Percentiles rank a stretch among this genome's conserved stretches.
Evolutionary conservation across 2,797 vertebrate species (phyloP).

Genomic region (Micropoecilia bifurca): DNA sequence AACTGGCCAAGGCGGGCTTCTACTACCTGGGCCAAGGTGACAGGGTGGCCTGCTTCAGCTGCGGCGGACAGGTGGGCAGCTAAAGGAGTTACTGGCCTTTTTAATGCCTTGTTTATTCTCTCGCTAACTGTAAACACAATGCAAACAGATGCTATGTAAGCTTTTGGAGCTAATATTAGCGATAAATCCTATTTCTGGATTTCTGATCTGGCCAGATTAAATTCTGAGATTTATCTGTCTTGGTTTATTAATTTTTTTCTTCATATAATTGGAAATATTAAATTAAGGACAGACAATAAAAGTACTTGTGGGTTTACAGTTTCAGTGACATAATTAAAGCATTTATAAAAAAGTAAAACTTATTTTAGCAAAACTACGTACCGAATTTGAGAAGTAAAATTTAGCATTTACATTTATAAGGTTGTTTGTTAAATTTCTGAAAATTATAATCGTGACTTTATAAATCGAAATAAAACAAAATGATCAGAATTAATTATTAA

Average conservation of each 20-base stretch:
- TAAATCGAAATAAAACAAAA: not conserved
- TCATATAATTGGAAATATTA: not conserved
- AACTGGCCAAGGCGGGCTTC: slow-evolving; percentile 95
- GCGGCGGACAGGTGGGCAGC: slow-evolving; percentile 85
- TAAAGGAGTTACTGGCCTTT: not conserved
- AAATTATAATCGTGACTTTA: not conserved
- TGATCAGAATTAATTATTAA: not conserved
- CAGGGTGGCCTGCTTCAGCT: slow-evolving; percentile 93
- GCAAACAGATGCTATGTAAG: not conserved
- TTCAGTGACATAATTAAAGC: not conserved
- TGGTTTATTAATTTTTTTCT: not conserved
- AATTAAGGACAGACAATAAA: not conserved
- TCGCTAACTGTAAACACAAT: not conserved
- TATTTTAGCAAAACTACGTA: not conserved
- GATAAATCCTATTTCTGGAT: not conserved
- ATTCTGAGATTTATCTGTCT: not conserved
- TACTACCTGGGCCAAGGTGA: slow-evolving; percentile 92
- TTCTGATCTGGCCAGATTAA: not conserved
- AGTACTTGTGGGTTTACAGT: not conserved
- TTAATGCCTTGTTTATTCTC: not conserved
- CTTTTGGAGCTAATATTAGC: not conserved
- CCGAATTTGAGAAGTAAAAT: not conserved
- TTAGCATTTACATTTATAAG: not conserved
- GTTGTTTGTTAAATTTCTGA: not conserved
- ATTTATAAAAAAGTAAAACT: not conserved